Percentiles rank a stretch among this genome's conserved stretches.
phyloP scores from a whole-genome alignment of 1,140 invertebrate species.

The Zaprionus gabonicus region DNA sequence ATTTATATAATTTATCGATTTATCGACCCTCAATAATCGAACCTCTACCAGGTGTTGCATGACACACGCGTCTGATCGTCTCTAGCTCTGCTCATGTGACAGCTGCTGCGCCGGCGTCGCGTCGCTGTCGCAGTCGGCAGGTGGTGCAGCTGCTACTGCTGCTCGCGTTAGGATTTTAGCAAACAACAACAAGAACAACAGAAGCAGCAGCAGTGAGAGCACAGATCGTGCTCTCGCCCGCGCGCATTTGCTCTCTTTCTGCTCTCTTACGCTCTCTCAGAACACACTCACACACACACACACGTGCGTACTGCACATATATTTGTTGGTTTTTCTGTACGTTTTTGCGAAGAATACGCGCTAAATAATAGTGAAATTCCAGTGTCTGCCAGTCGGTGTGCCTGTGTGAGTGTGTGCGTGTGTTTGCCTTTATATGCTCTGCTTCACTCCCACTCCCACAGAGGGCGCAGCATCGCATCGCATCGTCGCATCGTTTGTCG shows the following conservation, averaged over 20 bases:
- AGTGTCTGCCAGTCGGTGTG: constrained; percentile 18
- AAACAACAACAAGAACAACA: constrained; percentile 32
- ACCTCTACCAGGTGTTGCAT: constrained; percentile 20
- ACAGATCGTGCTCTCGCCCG: background rate
- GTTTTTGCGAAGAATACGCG: constrained; percentile 46
- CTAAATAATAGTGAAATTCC: constrained; percentile 74
- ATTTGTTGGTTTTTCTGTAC: constrained; percentile 9
- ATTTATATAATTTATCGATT: constrained; percentile 31
- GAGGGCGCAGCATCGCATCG: constrained; percentile 42
- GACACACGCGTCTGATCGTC: constrained; percentile 30
- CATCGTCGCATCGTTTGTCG: constrained; percentile 17
- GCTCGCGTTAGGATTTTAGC: constrained; percentile 43
- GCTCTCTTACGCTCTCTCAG: constrained; percentile 7
- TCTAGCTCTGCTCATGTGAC: constrained; percentile 26
- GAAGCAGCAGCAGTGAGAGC: background rate
- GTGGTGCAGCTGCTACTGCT: constrained; percentile 63
- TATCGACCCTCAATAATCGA: background rate
- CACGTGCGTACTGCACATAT: background rate
- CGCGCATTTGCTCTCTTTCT: constrained; percentile 5
- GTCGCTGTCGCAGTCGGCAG: constrained; percentile 70
- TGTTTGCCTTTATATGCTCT: constrained; percentile 47
- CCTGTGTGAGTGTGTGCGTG: constrained; percentile 26
- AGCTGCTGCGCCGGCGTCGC: constrained; percentile 75
- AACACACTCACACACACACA: background rate
- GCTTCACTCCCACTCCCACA: constrained; percentile 30